A percentile compares a stretch with the other conserved stretches of the same genome.
Conservation (phyloP, 2,888 invertebrate genomes). For the Thymelicus sylvestris region DNA sequence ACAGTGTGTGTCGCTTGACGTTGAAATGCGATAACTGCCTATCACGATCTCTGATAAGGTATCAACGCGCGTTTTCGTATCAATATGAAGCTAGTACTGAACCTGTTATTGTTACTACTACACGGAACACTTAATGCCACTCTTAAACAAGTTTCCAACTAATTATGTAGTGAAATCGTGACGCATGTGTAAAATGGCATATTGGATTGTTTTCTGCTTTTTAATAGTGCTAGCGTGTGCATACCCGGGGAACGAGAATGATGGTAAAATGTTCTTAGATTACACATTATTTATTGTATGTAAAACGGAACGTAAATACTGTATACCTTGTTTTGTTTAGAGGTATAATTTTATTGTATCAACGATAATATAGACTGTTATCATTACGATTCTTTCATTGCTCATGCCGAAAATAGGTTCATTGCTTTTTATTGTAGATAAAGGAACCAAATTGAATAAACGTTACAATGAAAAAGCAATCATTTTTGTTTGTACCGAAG, state of each 20-base stretch:
- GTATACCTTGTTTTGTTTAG: neutral
- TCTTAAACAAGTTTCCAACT: neutral
- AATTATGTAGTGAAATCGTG: conserved; percentile 41
- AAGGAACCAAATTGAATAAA: too few species aligned
- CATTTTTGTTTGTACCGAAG: too few species aligned
- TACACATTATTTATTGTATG: neutral
- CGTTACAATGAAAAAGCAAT: too few species aligned
- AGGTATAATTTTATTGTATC: neutral
- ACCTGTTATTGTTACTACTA: conserved; percentile 29
- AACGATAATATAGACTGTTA: neutral
- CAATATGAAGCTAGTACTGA: conserved; percentile 34
- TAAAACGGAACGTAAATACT: neutral
- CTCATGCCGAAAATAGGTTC: too few species aligned
- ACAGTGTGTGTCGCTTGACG: conserved; percentile 3
- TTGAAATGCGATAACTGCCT: conserved; percentile 42
- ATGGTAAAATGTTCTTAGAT: conserved; percentile 45
- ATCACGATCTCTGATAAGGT: conserved; percentile 69
- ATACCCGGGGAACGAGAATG: conserved; percentile 46
- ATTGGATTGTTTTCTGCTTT: conserved; percentile 54
- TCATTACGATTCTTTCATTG: too few species aligned
- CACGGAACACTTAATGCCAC: conserved; percentile 3
- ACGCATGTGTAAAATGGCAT: conserved; percentile 53
- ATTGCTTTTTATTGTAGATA: too few species aligned
- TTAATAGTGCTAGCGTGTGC: conserved; percentile 57
- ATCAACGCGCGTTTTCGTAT: conserved; percentile 59